A percentile compares a stretch with the other conserved stretches of the same genome.
Conservation (phyloP, 2,888 invertebrate species). For the Mythimna impura region DNA sequence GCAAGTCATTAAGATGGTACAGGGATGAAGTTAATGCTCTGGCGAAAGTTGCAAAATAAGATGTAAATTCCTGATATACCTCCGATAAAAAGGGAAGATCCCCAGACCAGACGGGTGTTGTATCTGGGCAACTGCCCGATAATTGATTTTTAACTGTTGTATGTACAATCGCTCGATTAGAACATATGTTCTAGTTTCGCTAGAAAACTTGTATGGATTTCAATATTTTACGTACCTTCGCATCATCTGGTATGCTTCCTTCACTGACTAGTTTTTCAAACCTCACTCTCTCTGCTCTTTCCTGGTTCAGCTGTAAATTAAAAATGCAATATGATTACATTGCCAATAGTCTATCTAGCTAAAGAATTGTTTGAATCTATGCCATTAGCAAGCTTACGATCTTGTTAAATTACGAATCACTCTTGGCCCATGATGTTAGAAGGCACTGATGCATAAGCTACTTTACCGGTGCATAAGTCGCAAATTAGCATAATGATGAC, state of each 20-base stretch:
- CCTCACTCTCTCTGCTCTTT: constrained; percentile 95
- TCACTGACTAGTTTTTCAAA: constrained; percentile 96
- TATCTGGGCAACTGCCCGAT: neutral
- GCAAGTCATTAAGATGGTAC: neutral
- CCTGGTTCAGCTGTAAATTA: constrained; percentile 91
- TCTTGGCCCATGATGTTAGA: constrained; percentile 34
- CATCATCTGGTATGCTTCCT: constrained; percentile 98
- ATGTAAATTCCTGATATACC: too few relatives aligned
- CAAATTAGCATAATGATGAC: constrained; percentile 3
- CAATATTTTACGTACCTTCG: constrained; percentile 91
- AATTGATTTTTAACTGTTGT: neutral
- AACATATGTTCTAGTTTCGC: too few relatives aligned
- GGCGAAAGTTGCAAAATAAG: too few relatives aligned
- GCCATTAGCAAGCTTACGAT: constrained; percentile 29
- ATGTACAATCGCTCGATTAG: too few relatives aligned
- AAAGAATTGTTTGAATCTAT: neutral
- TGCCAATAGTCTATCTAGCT: neutral
- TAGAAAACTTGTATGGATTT: too few relatives aligned
- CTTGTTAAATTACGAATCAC: constrained; percentile 9
- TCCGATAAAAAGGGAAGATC: too few relatives aligned
- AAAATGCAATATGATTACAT: neutral
- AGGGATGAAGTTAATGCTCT: too few relatives aligned
- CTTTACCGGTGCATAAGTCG: constrained; percentile 1
- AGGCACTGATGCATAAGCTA: constrained; percentile 2
- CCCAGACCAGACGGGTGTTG: too few relatives aligned